Evolutionary conservation across 2,113 vertebrate species (phyloP).

Genomic region (Buteo buteo): DNA sequence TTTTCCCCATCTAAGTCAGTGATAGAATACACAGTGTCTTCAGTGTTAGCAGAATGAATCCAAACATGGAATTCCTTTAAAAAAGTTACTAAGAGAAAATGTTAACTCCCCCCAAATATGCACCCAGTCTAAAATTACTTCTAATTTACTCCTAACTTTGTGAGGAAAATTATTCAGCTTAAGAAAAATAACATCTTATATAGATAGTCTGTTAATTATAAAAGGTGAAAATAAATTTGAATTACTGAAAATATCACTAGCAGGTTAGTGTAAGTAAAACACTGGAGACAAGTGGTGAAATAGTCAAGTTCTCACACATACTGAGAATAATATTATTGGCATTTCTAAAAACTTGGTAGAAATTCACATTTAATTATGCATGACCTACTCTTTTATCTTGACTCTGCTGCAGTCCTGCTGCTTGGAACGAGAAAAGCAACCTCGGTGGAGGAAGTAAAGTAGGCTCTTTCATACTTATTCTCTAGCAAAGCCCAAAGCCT

Average conservation of each 20-base stretch:
- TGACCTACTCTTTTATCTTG: conserved; percentile 8
- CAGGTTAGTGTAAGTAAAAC: neutral
- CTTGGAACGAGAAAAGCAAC: neutral
- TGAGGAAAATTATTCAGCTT: neutral
- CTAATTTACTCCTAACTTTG: neutral
- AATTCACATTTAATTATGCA: conserved; percentile 35
- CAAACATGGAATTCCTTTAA: neutral
- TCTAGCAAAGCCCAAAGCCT: conserved; percentile 1
- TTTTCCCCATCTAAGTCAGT: neutral
- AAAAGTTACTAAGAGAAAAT: neutral
- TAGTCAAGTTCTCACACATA: neutral
- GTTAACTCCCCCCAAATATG: neutral
- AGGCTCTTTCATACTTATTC: neutral
- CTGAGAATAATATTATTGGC: neutral
- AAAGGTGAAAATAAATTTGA: neutral
- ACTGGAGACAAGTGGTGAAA: neutral
- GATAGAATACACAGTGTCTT: neutral
- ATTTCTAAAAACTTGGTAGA: neutral
- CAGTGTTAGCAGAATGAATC: neutral
- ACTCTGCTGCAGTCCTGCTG: neutral
- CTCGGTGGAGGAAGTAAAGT: conserved; percentile 1
- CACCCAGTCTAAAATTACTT: neutral
- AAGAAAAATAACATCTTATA: neutral
- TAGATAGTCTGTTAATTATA: neutral
- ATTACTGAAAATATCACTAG: neutral